Conservation (phyloP, 2,797 vertebrate genomes). For the Halcyon leucocephala region DNA sequence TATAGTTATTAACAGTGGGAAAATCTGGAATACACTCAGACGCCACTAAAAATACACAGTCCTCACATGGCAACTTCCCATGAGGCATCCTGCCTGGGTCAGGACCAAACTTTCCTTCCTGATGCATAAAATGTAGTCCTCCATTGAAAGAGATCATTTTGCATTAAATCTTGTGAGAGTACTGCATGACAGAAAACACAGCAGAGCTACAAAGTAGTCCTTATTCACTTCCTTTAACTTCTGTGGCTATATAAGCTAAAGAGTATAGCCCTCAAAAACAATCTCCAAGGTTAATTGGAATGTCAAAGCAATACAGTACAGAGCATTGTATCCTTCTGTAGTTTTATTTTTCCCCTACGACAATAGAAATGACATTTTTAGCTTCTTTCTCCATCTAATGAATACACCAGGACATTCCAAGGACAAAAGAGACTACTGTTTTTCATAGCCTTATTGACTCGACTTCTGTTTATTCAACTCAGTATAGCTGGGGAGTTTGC, state of each 20-base stretch:
- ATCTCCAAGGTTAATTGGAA: constrained; percentile 9
- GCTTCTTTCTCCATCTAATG: not conserved
- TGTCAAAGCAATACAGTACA: not conserved
- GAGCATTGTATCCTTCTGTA: not conserved
- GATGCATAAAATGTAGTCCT: not conserved
- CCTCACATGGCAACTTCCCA: not conserved
- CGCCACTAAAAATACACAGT: not conserved
- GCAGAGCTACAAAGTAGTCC: not conserved
- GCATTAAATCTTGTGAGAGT: not conserved
- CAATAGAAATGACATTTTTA: not conserved
- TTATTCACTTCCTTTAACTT: not conserved
- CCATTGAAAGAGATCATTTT: not conserved
- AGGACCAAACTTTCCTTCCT: not conserved
- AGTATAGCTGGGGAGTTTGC: not conserved
- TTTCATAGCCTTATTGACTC: constrained; percentile 21
- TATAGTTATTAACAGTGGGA: not conserved
- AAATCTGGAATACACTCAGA: not conserved
- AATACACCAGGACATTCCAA: constrained; percentile 9
- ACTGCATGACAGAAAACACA: not conserved
- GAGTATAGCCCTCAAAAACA: not conserved
- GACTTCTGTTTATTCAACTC: constrained; percentile 12
- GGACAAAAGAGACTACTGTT: not conserved
- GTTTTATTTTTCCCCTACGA: not conserved
- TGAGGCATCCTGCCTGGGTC: not conserved
- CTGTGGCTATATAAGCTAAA: not conserved